Conservation (phyloP, 2,797 vertebrate genomes). For the Pelodytes ibericus region DNA sequence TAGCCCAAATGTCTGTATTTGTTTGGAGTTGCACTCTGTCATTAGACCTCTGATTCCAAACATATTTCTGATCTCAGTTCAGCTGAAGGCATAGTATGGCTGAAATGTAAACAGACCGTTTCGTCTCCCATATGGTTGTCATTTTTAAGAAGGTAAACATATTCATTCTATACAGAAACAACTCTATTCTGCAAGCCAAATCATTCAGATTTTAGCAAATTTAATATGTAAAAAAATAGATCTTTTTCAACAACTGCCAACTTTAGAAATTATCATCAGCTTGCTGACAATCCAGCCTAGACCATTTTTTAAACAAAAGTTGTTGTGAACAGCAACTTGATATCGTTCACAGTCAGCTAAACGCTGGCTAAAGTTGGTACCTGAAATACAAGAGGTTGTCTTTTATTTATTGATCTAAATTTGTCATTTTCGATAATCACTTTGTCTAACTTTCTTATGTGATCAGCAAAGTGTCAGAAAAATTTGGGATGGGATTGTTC, state of each 20-base stretch:
- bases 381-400: no score
- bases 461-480: no score
- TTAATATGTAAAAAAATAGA: constrained; percentile 12
- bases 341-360: no score
- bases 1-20: neutral
- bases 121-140: constrained; percentile 50
- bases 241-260: constrained; percentile 12
- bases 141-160: constrained; percentile 49
- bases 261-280: neutral
- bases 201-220: constrained; percentile 31
- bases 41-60: constrained; percentile 15
- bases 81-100: constrained; percentile 21
- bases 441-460: no score
- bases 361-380: no score
- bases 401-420: no score
- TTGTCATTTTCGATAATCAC: no score
- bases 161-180: constrained; percentile 49
- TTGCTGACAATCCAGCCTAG: neutral
- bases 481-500: no score
- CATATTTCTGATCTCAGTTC: constrained; percentile 18
- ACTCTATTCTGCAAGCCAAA: constrained; percentile 37
- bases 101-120: constrained; percentile 39
- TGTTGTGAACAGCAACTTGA: neutral
- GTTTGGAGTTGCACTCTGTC: constrained; percentile 6
- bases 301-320: neutral